Base-by-base conservation (phyloP, 1,140 invertebrate genomes). In the Eumaeus atala region DNA sequence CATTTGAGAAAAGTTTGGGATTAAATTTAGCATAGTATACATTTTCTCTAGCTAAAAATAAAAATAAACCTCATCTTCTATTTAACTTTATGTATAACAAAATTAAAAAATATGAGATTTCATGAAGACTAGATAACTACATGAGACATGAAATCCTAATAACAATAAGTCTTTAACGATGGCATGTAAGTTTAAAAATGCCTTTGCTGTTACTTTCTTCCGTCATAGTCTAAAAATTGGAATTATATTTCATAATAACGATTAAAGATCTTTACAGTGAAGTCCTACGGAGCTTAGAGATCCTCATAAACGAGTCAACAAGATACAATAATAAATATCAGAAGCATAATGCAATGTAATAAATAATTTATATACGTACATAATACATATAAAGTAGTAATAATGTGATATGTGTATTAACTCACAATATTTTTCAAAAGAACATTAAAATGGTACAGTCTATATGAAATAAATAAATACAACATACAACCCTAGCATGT, bases 161-260 rank as follows among this genome's bases (percentile, higher is more conserved):
- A 84, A 75, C 74, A 70, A 83, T 84, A 87, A 87, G 84, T 87
- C 81, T 87, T 87, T 82, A 77, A 87, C 75, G 77, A 73, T 84
- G 81, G 68, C 72, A 77, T 66, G 55, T 80, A 72, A 74, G 75
- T 64, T 69, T 77, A 44, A 44, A 84, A 84, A 86, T 84, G 83
- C 83, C 81, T 75, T 63, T 65, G 62, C 67, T 77, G 71, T 73
- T 76, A 60, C 67, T 63, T 72, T 59, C 48, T 68, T 64, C 75
- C 47, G 56, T 75, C 66, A 70, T 74, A 72, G 72, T 70, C 77
- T 82, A 81, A 84, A 80, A 77, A 87, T 83, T 84, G 81, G 81
- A 84, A 83, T 77, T 16, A 44, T 44, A 17, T 44, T 17, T 67
- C 77, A 72, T 77, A 16, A 18, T 76, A 71, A 81, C 66, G 82